Evolutionary conservation across 2,797 vertebrate genomes (phyloP).

Genomic region (Threskiornis aethiopicus): DNA sequence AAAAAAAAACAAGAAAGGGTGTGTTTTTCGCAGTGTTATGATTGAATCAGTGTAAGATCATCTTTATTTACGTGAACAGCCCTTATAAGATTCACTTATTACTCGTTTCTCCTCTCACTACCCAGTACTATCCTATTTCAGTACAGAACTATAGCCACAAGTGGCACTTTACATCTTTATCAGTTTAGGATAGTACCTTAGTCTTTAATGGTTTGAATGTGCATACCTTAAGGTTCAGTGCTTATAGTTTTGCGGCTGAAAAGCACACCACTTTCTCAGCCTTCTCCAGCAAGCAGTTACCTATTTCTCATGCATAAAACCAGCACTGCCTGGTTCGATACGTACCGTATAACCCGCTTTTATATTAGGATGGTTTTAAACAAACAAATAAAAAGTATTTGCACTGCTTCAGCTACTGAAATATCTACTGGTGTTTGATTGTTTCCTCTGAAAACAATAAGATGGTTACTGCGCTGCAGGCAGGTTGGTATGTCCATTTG

Average conservation of each 20-base stretch:
- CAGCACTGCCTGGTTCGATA: background rate
- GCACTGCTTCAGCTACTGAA: background rate
- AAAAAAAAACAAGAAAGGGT: background rate
- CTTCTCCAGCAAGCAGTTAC: background rate
- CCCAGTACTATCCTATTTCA: background rate
- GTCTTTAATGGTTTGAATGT: background rate
- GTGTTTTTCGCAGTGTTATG: background rate
- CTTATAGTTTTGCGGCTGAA: background rate
- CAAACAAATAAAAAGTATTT: background rate
- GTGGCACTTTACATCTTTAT: background rate
- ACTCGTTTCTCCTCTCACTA: background rate
- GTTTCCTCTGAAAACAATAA: background rate
- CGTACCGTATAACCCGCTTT: background rate
- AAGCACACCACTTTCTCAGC: background rate
- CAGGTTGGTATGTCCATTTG: rapidly evolving
- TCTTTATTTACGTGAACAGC: background rate
- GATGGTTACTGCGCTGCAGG: background rate
- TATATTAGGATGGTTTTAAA: background rate
- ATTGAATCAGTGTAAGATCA: background rate
- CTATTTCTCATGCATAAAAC: background rate
- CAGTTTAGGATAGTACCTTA: background rate
- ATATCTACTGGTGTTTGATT: background rate
- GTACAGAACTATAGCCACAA: background rate
- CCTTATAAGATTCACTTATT: background rate
- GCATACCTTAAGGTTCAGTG: background rate